These are phyloP conservation scores for Drosophila grimshawi DNA, from an alignment of 1,140 invertebrate species.

Conservation along the genomic window DNA sequence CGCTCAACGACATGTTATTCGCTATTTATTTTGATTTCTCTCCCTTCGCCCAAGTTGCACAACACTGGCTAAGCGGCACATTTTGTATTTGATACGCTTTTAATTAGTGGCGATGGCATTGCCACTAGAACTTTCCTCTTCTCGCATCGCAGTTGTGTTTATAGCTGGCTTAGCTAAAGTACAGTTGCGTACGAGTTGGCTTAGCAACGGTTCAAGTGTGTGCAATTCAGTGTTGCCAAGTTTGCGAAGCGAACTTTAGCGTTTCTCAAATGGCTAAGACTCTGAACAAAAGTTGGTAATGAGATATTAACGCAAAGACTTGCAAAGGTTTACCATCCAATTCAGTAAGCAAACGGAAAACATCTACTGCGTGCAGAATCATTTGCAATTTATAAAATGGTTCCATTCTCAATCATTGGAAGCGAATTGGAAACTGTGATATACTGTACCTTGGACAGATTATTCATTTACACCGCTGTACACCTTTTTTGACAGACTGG, in stretches of 20 bases:
- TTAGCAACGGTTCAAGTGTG: constrained; percentile 53
- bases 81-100: constrained; percentile 73
- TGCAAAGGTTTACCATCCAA: neutral
- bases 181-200: constrained; percentile 61
- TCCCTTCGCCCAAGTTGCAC: constrained; percentile 21
- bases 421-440: too few relatives aligned
- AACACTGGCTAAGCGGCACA: constrained; percentile 57
- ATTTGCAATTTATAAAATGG: too few relatives aligned
- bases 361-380: neutral
- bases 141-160: constrained; percentile 55
- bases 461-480: too few relatives aligned
- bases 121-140: constrained; percentile 51
- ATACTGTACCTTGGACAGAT: too few relatives aligned
- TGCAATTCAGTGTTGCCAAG: constrained; percentile 10
- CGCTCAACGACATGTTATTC: constrained; percentile 66
- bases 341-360: neutral
- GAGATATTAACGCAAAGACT: constrained; percentile 10
- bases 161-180: constrained; percentile 26
- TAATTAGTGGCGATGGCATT: constrained; percentile 70
- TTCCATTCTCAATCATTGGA: too few relatives aligned
- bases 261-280: constrained; percentile 12
- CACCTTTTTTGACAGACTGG: too few relatives aligned
- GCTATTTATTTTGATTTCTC: constrained; percentile 75
- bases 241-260: constrained; percentile 6
- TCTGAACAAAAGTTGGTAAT: constrained; percentile 12